Percentiles rank a stretch among this genome's conserved stretches.
phyloP scores from a whole-genome alignment of 2,888 invertebrate species.

The Tupiocoris notatus region DNA sequence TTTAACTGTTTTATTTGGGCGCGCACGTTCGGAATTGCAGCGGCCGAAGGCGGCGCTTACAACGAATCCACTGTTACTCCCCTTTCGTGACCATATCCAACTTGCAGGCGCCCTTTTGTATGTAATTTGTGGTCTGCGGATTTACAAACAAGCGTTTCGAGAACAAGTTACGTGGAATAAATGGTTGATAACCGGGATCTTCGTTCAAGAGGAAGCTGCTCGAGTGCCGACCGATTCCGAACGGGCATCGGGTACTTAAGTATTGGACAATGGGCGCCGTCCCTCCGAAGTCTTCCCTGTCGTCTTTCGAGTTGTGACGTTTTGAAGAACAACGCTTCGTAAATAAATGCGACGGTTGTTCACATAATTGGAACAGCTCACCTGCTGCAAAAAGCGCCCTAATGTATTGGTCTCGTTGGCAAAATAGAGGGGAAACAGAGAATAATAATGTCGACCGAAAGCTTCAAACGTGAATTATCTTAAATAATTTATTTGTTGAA shows the following conservation, averaged over 20 bases:
- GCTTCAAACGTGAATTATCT: too few species aligned
- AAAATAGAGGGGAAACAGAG: too few species aligned
- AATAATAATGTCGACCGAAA: too few species aligned
- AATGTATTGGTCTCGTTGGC: not conserved
- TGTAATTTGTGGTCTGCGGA: constrained; percentile 40
- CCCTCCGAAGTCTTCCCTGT: not conserved
- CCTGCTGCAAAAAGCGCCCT: not conserved
- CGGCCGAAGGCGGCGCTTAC: not conserved
- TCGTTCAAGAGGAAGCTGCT: not conserved
- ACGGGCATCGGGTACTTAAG: not conserved
- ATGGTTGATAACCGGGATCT: constrained; percentile 39
- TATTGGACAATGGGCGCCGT: constrained; percentile 39
- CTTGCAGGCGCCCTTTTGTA: constrained; percentile 27
- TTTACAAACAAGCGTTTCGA: constrained; percentile 43
- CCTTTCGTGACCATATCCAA: not conserved
- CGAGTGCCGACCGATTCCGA: not conserved
- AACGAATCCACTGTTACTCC: too few species aligned
- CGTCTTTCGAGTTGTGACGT: constrained; percentile 22
- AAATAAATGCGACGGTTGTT: constrained; percentile 39
- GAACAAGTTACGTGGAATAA: constrained; percentile 44
- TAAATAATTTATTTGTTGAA: too few species aligned
- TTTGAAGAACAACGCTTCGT: constrained; percentile 40
- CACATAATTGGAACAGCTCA: constrained; percentile 35
- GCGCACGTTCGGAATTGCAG: not conserved
- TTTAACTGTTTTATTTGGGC: constrained; percentile 43